Percentiles rank a stretch among this genome's conserved stretches.
Evolutionary conservation across 2,888 invertebrate genomes (phyloP).

Genomic region (Scaptomyza parva): DNA sequence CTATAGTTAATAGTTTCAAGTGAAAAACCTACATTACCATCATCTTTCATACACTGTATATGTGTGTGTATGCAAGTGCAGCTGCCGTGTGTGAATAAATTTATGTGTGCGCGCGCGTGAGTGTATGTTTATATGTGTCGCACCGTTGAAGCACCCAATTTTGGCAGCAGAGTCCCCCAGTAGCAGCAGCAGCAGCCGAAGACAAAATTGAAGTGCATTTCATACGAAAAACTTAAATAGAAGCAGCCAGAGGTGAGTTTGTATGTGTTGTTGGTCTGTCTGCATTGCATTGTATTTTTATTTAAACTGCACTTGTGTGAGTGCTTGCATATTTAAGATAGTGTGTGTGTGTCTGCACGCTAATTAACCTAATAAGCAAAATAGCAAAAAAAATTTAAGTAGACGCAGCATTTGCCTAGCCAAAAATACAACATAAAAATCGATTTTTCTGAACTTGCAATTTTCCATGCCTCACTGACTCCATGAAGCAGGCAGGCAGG

Average conservation of each 20-base stretch:
- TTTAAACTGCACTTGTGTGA: conserved; percentile 21
- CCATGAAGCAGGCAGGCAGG: conserved; percentile 37
- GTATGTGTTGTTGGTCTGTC: conserved; percentile 20
- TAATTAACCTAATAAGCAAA: conserved; percentile 48
- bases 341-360: conserved; percentile 21
- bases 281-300: conserved; percentile 49
- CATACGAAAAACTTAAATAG: conserved; percentile 53
- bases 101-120: conserved; percentile 33
- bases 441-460: conserved; percentile 77
- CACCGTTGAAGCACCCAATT: conserved; percentile 49
- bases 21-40: conserved; percentile 52
- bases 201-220: conserved; percentile 49
- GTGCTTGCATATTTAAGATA: conserved; percentile 1
- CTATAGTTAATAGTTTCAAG: conserved; percentile 53
- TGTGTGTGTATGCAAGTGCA: conserved; percentile 51
- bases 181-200: conserved; percentile 30
- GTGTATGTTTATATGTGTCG: conserved; percentile 37
- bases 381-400: background rate
- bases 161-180: conserved; percentile 47
- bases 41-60: conserved; percentile 33
- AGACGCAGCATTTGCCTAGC: conserved; percentile 37
- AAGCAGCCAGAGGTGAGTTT: conserved; percentile 50
- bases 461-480: conserved; percentile 68
- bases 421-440: conserved; percentile 66
- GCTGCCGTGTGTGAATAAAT: conserved; percentile 42